Conservation (phyloP, 1,140 invertebrate genomes). For the Ctenoplectra terminalis region DNA sequence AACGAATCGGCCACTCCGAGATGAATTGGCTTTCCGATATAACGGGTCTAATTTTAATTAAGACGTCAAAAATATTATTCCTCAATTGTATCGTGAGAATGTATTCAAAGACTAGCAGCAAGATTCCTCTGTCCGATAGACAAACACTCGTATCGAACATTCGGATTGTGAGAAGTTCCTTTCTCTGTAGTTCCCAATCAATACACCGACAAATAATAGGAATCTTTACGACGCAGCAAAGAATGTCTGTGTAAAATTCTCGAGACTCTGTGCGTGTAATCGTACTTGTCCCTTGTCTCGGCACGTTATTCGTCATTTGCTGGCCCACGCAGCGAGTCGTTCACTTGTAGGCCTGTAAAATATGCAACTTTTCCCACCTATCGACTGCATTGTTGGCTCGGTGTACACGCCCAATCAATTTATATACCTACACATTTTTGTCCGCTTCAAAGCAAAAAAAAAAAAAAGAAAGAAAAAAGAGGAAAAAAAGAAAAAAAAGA, state of each 20-base stretch:
- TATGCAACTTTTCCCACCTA: conserved; percentile 3
- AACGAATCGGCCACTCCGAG: too few relatives aligned
- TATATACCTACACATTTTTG: background rate
- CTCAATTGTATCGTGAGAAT: background rate
- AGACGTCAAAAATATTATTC: background rate
- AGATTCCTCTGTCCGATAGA: background rate
- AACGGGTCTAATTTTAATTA: background rate
- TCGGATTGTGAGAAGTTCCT: background rate
- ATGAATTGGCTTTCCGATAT: background rate
- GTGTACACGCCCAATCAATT: background rate
- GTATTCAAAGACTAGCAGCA: background rate
- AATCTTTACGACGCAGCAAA: background rate
- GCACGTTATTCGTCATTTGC: background rate
- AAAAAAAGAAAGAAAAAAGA: background rate
- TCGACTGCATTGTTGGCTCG: background rate
- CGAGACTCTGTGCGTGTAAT: background rate
- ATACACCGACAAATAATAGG: background rate
- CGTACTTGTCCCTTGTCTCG: background rate
- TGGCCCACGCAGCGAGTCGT: conserved; percentile 3
- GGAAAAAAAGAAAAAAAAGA: background rate
- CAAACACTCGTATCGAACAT: background rate
- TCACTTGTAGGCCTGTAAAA: background rate
- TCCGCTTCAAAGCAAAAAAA: background rate
- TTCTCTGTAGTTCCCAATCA: background rate
- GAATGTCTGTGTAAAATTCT: background rate